Conservation (phyloP, 53 echinoderm and acorn worm species). For the Mesocentrotus franciscanus region DNA sequence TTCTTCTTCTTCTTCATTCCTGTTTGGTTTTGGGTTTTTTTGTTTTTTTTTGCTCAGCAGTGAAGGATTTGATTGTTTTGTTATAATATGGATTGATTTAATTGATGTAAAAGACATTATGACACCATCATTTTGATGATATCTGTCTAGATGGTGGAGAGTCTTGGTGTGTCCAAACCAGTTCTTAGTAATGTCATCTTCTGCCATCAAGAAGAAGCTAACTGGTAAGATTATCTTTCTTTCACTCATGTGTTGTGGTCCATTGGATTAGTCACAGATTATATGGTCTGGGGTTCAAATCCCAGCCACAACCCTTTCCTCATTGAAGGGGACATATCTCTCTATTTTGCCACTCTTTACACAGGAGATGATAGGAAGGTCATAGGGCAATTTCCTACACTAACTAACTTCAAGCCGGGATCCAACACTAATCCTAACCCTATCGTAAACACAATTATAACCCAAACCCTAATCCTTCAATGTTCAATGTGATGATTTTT, state of each 20-base stretch:
- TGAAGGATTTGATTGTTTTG: too few species aligned
- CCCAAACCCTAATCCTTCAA: too few species aligned
- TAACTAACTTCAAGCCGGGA: too few species aligned
- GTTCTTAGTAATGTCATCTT: constrained; percentile 97
- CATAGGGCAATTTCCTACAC: too few species aligned
- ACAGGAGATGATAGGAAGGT: too few species aligned
- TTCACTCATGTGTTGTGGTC: neutral
- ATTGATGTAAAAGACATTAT: neutral
- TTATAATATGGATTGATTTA: too few species aligned
- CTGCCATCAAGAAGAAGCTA: constrained; percentile 97
- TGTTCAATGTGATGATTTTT: too few species aligned
- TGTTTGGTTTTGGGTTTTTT: too few species aligned
- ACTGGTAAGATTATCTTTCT: constrained; percentile 75
- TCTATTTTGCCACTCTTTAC: neutral
- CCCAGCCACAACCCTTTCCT: neutral
- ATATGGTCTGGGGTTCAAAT: neutral
- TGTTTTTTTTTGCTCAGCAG: too few species aligned
- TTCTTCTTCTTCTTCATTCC: too few species aligned
- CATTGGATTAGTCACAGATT: neutral
- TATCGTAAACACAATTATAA: too few species aligned
- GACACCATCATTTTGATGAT: neutral
- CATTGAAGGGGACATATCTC: neutral
- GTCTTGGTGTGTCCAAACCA: constrained; percentile 92
- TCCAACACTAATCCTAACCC: too few species aligned
- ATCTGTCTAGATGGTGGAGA: constrained; percentile 83